Percentiles rank a stretch among this genome's conserved stretches.
These are phyloP conservation scores for Amphipoea oculea DNA, from an alignment of 2,888 invertebrate genomes.

Conservation along the genomic window DNA sequence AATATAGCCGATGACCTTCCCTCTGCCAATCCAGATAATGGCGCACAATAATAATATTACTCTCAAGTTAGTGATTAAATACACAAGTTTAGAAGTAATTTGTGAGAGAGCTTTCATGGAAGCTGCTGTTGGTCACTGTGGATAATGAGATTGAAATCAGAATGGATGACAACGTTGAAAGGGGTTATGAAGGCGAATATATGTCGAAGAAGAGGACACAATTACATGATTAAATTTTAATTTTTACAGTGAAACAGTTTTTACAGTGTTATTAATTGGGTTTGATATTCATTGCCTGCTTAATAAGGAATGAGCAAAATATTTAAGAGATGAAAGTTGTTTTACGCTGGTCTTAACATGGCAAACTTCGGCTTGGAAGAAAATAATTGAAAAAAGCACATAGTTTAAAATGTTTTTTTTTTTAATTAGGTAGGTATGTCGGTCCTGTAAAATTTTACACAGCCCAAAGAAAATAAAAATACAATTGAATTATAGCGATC, in stretches of 20 bases:
- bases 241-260: too few species aligned
- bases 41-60: constrained; percentile 67
- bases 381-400: background rate
- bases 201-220: too few species aligned
- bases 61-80: constrained; percentile 64
- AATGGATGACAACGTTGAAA: constrained; percentile 12
- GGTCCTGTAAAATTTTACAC: background rate
- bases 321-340: background rate
- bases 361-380: background rate
- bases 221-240: background rate
- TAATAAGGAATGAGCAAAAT: background rate
- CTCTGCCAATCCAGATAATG: constrained; percentile 70
- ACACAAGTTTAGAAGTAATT: constrained; percentile 65
- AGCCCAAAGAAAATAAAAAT: background rate
- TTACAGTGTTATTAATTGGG: background rate
- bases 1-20: constrained; percentile 67
- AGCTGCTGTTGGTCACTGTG: constrained; percentile 43
- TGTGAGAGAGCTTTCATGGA: constrained; percentile 59
- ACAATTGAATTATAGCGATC: background rate
- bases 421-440: background rate
- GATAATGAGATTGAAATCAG: constrained; percentile 30
- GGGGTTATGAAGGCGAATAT: background rate
- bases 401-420: background rate
- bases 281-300: background rate
- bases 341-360: background rate